A percentile compares a stretch with the other conserved stretches of the same genome.
Evolutionary conservation across 1,140 invertebrate species (phyloP).

Genomic region (Rhizoglyphus robini): DNA sequence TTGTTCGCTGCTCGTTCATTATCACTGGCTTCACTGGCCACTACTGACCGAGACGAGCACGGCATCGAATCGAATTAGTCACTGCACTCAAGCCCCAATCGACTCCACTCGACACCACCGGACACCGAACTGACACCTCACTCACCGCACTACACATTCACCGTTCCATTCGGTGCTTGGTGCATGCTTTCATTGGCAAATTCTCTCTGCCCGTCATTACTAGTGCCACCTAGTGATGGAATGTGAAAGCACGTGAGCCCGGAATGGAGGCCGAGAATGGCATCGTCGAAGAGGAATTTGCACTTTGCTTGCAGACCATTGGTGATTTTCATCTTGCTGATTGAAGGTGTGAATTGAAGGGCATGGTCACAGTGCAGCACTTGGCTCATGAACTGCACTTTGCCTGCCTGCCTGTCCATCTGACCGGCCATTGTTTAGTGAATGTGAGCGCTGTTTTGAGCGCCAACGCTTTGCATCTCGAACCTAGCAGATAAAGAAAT

Average conservation of each 20-base stretch:
- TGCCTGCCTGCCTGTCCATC: neutral
- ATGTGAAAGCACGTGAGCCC: neutral
- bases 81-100: too few relatives aligned
- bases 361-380: constrained; percentile 6
- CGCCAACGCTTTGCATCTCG: constrained; percentile 2
- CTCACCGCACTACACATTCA: too few relatives aligned
- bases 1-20: neutral
- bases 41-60: neutral
- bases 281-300: too few relatives aligned
- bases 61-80: too few relatives aligned
- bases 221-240: neutral
- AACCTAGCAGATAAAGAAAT: constrained; percentile 11
- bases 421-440: neutral
- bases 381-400: too few relatives aligned
- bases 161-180: too few relatives aligned
- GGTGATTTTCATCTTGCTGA: constrained; percentile 6
- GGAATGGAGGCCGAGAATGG: too few relatives aligned
- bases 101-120: too few relatives aligned
- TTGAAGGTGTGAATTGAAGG: constrained; percentile 12
- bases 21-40: too few relatives aligned
- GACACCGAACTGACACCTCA: too few relatives aligned
- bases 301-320: neutral
- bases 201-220: too few relatives aligned
- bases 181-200: too few relatives aligned
- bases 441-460: neutral